Evolutionary conservation across 2,113 vertebrate species (phyloP).

Genomic region (Carassius gibelio): DNA sequence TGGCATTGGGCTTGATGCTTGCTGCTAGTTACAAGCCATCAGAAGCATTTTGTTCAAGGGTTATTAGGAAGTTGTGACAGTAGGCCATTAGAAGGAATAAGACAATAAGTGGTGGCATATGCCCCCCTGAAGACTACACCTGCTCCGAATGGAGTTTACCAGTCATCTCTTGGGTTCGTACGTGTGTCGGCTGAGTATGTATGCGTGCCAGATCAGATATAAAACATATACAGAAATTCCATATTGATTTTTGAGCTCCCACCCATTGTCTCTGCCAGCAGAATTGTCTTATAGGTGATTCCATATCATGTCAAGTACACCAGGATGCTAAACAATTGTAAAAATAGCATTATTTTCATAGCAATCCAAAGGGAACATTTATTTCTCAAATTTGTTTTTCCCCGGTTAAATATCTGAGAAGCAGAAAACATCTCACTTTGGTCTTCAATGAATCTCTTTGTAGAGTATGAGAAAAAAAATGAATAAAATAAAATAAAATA

Average conservation of each 20-base stretch:
- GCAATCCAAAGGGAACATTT: neutral
- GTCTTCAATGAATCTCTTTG: too few relatives aligned
- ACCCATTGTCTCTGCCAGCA: neutral
- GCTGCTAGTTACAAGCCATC: constrained; percentile 41
- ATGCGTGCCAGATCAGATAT: neutral
- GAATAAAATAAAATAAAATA: too few relatives aligned
- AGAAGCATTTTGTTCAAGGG: constrained; percentile 7
- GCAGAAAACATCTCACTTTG: neutral
- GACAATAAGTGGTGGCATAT: constrained; percentile 33
- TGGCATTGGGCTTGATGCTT: constrained; percentile 31
- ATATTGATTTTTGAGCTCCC: constrained; percentile 12
- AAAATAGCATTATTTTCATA: neutral
- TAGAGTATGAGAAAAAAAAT: too few relatives aligned
- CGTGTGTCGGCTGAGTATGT: neutral
- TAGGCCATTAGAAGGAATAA: constrained; percentile 54
- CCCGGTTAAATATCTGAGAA: neutral
- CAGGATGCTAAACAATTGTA: neutral
- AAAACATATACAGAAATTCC: neutral
- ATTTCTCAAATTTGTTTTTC: neutral
- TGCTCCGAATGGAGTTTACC: neutral
- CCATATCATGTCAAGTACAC: neutral
- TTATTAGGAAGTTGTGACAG: constrained; percentile 51
- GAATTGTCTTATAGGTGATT: neutral
- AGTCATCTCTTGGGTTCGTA: neutral
- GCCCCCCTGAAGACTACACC: constrained; percentile 18